Evolutionary conservation across 2,113 vertebrate genomes (phyloP).

Genomic region (Haliaeetus leucogaster): DNA sequence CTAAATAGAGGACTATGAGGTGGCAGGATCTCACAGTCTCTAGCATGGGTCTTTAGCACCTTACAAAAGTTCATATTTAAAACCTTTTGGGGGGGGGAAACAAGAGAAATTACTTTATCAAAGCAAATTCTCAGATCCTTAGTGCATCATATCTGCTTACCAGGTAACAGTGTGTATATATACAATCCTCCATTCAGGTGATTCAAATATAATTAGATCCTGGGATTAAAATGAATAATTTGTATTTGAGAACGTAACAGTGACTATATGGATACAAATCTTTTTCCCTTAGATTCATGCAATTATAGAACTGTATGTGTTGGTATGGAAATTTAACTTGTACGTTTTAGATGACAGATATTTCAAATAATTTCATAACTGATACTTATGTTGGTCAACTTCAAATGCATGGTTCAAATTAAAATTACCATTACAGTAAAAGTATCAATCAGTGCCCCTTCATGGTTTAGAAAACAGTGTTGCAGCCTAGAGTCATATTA

Average conservation of each 20-base stretch:
- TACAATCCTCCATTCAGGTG: not conserved
- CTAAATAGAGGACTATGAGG: not conserved
- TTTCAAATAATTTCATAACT: not conserved
- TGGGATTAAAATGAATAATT: not conserved
- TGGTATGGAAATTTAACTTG: not conserved
- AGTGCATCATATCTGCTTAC: not conserved
- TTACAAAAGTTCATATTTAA: not conserved
- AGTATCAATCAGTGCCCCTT: not conserved
- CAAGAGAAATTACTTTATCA: not conserved
- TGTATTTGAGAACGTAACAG: not conserved
- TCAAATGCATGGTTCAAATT: not conserved
- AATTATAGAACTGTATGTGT: not conserved
- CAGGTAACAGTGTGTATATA: not conserved
- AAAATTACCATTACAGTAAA: not conserved
- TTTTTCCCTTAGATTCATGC: not conserved
- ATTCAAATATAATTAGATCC: not conserved
- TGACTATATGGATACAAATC: not conserved
- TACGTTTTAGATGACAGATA: not conserved
- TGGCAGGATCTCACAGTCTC: not conserved
- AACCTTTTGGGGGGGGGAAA: accelerated
- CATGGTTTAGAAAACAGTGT: not conserved
- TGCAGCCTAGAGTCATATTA: not conserved
- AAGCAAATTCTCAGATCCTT: not conserved
- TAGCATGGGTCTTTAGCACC: not conserved
- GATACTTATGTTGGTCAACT: not conserved